Conservation (phyloP, 23 tunicate species). For the Corella eumyota region DNA sequence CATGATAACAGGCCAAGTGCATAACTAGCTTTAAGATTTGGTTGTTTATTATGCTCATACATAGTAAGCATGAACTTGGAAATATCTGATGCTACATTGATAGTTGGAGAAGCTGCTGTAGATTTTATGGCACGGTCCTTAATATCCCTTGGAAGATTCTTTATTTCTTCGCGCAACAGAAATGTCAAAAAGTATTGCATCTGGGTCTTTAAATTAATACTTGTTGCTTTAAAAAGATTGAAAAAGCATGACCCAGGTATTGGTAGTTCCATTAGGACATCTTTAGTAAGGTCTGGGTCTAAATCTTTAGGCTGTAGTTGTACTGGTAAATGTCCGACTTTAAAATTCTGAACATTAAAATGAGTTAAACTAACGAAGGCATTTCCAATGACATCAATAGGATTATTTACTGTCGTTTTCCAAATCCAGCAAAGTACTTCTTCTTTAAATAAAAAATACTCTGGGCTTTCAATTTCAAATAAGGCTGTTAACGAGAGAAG, state of each 20-base stretch:
- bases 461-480: slow-evolving; percentile 4
- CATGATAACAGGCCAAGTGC: slow-evolving; percentile 40
- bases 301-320: slow-evolving; percentile 17
- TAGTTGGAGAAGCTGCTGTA: slow-evolving; percentile 6
- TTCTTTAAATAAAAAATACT: slow-evolving; percentile 7
- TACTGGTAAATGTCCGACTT: slow-evolving; percentile 26
- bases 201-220: slow-evolving; percentile 1
- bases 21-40: slow-evolving; percentile 33
- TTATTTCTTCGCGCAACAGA: slow-evolving; percentile 25
- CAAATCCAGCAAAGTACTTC: slow-evolving; percentile 29
- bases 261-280: slow-evolving; percentile 18
- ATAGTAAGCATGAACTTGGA: slow-evolving; percentile 26
- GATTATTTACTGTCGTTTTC: slow-evolving; percentile 5
- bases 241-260: slow-evolving; percentile 16
- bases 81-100: slow-evolving; percentile 17
- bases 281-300: slow-evolving; percentile 1
- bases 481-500: slow-evolving; percentile 29
- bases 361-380: slow-evolving; percentile 30
- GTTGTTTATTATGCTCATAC: slow-evolving; percentile 57
- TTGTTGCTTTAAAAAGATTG: not conserved
- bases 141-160: slow-evolving; percentile 54
- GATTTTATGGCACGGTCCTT: slow-evolving; percentile 54
- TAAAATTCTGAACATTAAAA: slow-evolving; percentile 22
- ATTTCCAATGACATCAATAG: slow-evolving; percentile 4
- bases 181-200: slow-evolving; percentile 31